phyloP scores from a whole-genome alignment of 1,140 invertebrate species.

The Chrysopa pallens region DNA sequence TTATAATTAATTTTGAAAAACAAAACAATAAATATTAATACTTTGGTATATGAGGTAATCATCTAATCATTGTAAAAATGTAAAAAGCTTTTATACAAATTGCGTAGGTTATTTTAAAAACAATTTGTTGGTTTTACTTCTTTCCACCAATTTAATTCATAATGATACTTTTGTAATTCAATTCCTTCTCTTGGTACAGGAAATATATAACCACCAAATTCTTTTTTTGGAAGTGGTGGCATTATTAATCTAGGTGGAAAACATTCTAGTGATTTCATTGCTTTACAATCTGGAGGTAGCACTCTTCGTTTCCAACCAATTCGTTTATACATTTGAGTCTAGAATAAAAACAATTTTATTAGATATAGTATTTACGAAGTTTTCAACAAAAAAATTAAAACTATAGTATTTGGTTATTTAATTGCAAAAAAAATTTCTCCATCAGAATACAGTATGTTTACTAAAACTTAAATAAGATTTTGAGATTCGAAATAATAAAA shows the following conservation, averaged over 20 bases:
- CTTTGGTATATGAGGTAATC: no score
- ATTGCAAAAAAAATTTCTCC: no score
- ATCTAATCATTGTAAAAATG: no score
- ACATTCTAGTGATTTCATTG: constrained; percentile 28
- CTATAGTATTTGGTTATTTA: no score
- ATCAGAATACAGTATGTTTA: no score
- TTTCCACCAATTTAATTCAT: constrained; percentile 40
- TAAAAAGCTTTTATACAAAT: background rate
- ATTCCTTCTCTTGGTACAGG: constrained; percentile 37
- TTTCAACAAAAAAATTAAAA: no score
- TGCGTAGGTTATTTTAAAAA: constrained; percentile 3
- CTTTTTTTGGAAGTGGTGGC: constrained; percentile 27
- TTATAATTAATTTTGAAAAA: no score
- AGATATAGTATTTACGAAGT: no score
- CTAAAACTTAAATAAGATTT: no score
- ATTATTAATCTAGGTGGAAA: constrained; percentile 34
- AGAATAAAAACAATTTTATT: constrained; percentile 3
- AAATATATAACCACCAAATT: constrained; percentile 27
- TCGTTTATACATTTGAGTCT: constrained; percentile 27
- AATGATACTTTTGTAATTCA: constrained; percentile 43
- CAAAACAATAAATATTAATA: no score
- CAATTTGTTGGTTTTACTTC: constrained; percentile 32
- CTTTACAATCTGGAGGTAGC: constrained; percentile 35
- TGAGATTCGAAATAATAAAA: no score
- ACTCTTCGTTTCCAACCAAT: constrained; percentile 36